phyloP scores from a whole-genome alignment of 1,140 invertebrate species.

The Uloborus diversus region DNA sequence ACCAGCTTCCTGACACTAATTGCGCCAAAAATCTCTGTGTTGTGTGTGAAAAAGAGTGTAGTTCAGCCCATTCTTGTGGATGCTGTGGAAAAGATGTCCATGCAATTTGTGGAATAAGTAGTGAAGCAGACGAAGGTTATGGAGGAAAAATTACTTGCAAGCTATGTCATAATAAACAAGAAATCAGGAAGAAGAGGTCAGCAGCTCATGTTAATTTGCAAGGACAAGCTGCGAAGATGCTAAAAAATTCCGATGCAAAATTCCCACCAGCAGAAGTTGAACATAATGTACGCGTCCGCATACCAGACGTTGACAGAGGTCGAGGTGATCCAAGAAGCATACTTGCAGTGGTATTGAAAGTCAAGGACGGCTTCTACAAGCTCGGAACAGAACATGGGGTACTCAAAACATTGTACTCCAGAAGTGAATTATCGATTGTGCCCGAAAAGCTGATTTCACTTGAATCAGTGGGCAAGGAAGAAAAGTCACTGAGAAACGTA shows the following conservation, averaged over 20 bases:
- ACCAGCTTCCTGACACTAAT: not conserved
- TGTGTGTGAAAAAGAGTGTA: not conserved
- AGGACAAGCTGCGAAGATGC: not conserved
- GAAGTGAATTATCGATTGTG: too few relatives aligned
- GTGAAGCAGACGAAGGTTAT: not conserved
- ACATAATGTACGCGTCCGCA: not conserved
- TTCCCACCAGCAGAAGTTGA: not conserved
- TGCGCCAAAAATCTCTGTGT: not conserved
- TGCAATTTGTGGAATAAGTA: not conserved
- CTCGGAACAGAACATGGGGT: not conserved
- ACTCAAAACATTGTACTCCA: too few relatives aligned
- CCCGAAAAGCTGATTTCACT: too few relatives aligned
- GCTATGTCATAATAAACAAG: not conserved
- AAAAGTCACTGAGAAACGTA: too few relatives aligned
- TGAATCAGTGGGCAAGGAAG: too few relatives aligned
- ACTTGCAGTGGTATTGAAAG: slow-evolving; percentile 6
- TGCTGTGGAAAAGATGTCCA: not conserved
- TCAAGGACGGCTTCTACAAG: not conserved
- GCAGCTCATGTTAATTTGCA: not conserved
- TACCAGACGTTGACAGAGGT: not conserved
- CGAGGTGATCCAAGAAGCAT: not conserved
- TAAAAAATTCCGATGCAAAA: not conserved
- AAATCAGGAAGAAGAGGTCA: not conserved
- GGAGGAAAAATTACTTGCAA: not conserved
- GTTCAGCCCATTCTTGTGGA: not conserved